Conservation (phyloP, 2,113 vertebrate species). For the Callocephalon fimbriatum region DNA sequence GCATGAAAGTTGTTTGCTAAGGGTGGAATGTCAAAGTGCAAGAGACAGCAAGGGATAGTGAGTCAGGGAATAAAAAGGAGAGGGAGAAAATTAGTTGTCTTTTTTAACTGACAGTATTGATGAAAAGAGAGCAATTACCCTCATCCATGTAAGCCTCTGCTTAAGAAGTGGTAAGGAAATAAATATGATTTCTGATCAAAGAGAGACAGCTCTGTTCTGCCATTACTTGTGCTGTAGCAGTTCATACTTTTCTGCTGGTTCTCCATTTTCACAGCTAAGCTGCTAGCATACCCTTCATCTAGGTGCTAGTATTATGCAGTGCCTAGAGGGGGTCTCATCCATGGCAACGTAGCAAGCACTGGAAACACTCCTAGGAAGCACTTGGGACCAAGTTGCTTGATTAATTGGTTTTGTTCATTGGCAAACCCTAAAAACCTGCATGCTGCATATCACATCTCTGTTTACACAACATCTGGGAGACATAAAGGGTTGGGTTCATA, state of each 20-base stretch:
- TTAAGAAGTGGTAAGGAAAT: background rate
- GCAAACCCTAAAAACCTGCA: background rate
- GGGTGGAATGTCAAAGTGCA: constrained; percentile 32
- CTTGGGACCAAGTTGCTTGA: background rate
- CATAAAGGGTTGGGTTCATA: background rate
- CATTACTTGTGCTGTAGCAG: background rate
- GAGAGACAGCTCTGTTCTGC: background rate
- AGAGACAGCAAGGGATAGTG: constrained; percentile 2
- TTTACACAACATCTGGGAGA: background rate
- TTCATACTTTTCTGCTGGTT: background rate
- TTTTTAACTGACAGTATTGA: constrained; percentile 12
- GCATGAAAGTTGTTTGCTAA: constrained; percentile 27
- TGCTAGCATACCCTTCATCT: background rate
- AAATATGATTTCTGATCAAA: background rate
- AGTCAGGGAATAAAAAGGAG: background rate
- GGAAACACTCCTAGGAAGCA: background rate
- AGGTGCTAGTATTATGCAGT: background rate
- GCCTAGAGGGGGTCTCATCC: background rate
- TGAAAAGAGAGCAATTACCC: background rate
- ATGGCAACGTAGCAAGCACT: background rate
- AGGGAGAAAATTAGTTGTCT: background rate
- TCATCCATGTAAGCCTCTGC: background rate
- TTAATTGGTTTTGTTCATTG: background rate
- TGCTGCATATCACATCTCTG: background rate
- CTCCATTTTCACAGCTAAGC: background rate